A percentile compares a stretch with the other conserved stretches of the same genome.
phyloP scores from a whole-genome alignment of 2,888 invertebrate species.

The Plebejus argus region DNA sequence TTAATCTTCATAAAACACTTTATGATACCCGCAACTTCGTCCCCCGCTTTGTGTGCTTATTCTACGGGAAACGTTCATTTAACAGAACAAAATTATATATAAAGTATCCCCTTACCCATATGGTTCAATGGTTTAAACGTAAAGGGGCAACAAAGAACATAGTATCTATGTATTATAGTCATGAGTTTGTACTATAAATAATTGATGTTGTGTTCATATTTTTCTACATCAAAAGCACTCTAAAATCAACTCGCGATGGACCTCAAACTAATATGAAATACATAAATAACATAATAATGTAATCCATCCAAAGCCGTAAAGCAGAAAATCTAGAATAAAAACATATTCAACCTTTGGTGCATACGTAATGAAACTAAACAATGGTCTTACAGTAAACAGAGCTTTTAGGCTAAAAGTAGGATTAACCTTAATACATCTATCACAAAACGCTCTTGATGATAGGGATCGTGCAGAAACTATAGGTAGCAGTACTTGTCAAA shows the following conservation, averaged over 20 bases:
- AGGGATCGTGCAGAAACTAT: background rate
- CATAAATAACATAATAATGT: background rate
- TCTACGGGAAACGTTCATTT: background rate
- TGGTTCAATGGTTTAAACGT: background rate
- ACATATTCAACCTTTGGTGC: background rate
- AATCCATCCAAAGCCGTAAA: background rate
- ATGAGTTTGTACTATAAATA: too few relatives aligned
- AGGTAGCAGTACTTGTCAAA: background rate
- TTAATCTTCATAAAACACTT: constrained; percentile 1
- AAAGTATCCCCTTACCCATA: background rate
- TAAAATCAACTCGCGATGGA: background rate
- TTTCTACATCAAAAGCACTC: background rate
- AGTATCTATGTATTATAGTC: too few relatives aligned
- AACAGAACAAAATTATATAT: too few relatives aligned
- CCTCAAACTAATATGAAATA: background rate
- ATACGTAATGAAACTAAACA: constrained; percentile 3
- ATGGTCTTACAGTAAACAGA: background rate
- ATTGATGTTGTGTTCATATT: too few relatives aligned
- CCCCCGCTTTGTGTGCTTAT: background rate
- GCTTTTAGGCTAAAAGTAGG: constrained; percentile 11
- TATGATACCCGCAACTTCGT: background rate
- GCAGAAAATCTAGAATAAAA: background rate
- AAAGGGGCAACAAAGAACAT: background rate
- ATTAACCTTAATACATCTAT: constrained; percentile 3
- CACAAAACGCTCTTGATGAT: background rate